Evolutionary conservation across 2,797 vertebrate genomes (phyloP).

Genomic region (Phrynocephalus guinanensis): DNA sequence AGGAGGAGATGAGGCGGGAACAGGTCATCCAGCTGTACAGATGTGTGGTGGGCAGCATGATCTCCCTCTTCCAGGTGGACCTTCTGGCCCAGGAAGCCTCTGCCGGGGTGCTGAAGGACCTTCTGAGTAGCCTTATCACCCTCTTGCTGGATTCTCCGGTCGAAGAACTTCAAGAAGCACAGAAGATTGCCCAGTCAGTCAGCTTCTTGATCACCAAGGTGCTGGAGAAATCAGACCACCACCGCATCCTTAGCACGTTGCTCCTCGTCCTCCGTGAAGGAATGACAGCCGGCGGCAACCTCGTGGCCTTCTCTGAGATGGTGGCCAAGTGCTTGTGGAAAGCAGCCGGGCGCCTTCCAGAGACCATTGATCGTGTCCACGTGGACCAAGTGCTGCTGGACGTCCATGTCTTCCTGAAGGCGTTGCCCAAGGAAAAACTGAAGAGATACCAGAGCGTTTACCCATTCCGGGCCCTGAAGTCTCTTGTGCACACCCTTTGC

Average conservation of each 20-base stretch:
- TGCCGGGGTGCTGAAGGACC: conserved; percentile 84
- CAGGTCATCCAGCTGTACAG: conserved; percentile 87
- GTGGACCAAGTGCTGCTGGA: conserved; percentile 83
- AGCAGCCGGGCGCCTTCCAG: conserved; percentile 79
- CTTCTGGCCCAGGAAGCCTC: conserved; percentile 82
- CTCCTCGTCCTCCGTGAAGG: conserved; percentile 84
- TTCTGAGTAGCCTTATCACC: conserved; percentile 84
- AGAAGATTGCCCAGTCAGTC: conserved; percentile 81
- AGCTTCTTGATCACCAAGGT: conserved; percentile 82
- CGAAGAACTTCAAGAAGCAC: conserved; percentile 81
- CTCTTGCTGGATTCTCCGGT: conserved; percentile 83
- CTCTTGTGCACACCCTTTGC: conserved; percentile 82
- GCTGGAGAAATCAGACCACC: conserved; percentile 84
- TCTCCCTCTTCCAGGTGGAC: conserved; percentile 85
- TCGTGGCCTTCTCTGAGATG: conserved; percentile 83
- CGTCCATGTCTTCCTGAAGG: conserved; percentile 81
- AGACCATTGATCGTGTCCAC: conserved; percentile 78
- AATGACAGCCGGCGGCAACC: conserved; percentile 74
- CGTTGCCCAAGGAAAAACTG: conserved; percentile 82
- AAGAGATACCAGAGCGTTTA: conserved; percentile 80
- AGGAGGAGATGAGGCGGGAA: conserved; percentile 84
- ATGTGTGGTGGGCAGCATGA: conserved; percentile 85
- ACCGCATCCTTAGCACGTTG: conserved; percentile 82
- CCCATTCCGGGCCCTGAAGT: conserved; percentile 82
- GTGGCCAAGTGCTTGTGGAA: conserved; percentile 86